phyloP scores from a whole-genome alignment of 2,888 invertebrate species.

The Pantelozetes paolii region DNA sequence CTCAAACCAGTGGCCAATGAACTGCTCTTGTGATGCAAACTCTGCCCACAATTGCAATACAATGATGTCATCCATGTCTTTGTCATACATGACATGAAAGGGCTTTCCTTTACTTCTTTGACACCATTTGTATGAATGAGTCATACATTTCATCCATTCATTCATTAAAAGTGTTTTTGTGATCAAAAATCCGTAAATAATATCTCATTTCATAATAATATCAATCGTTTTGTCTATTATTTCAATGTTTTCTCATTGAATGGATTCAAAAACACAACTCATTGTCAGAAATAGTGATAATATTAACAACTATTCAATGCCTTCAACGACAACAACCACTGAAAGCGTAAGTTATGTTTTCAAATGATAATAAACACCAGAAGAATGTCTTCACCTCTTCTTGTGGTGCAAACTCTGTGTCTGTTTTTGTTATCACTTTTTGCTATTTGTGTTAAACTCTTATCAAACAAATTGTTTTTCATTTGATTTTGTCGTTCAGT shows the following conservation, averaged over 20 bases:
- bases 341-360: conserved; percentile 15
- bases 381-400: background rate
- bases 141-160: background rate
- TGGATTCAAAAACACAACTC: background rate
- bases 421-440: too few relatives aligned
- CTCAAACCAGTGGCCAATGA: too few relatives aligned
- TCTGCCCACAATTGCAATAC: conserved; percentile 23
- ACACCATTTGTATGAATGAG: conserved; percentile 31
- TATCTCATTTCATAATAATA: background rate
- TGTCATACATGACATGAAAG: conserved; percentile 33
- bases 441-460: too few relatives aligned
- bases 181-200: background rate
- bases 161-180: background rate
- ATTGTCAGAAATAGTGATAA: conserved; percentile 1
- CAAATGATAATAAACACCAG: conserved; percentile 6
- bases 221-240: background rate
- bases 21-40: background rate
- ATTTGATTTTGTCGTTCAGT: too few relatives aligned
- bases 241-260: background rate
- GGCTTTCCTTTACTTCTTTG: conserved; percentile 31
- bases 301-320: conserved; percentile 24
- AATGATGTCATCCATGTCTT: conserved; percentile 33
- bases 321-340: conserved; percentile 17
- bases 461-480: conserved; percentile 4
- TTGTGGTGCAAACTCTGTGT: background rate